Evolutionary conservation across 1,140 invertebrate genomes (phyloP).

Genomic region (Apis mellifera): Amel_HAv3.1 CM009945.2:7825001-7825500

Average conservation of each 20-base stretch:
- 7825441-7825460: constrained; percentile 40
- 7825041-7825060: neutral
- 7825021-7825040: neutral
- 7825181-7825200: neutral
- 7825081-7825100: neutral
- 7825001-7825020: neutral
- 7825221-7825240: constrained; percentile 69
- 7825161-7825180: neutral
- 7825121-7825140: neutral
- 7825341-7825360: neutral
- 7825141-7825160: neutral
- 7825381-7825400: neutral
- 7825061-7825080: neutral
- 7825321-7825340: constrained; percentile 2
- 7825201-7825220: constrained; percentile 1
- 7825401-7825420: constrained; percentile 65
- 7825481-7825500: constrained; percentile 21
- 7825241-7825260: constrained; percentile 64
- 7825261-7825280: constrained; percentile 42
- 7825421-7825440: constrained; percentile 43
- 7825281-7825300: constrained; percentile 55
- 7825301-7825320: constrained; percentile 36
- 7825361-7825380: neutral
- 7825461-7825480: constrained; percentile 29
- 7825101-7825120: neutral